These are phyloP conservation scores for Polydrusus cervinus DNA, from an alignment of 2,888 invertebrate genomes.

Conservation along the genomic window DNA sequence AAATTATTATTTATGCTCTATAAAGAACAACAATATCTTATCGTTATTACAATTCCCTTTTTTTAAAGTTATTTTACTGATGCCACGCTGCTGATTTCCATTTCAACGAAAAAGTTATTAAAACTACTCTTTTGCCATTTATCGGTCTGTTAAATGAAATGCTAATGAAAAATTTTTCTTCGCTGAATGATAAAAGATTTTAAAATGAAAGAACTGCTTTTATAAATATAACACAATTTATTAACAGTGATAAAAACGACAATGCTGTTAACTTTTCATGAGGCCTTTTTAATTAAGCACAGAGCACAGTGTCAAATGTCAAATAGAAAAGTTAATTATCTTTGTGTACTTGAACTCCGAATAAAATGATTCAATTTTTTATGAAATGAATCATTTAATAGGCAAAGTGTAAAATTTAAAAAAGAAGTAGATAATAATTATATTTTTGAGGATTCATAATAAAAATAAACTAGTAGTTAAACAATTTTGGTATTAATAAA, in stretches of 20 bases:
- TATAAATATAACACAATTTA: background rate
- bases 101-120: background rate
- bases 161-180: constrained; percentile 10
- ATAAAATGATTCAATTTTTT: constrained; percentile 5
- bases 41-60: too few relatives aligned
- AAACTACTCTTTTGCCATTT: constrained; percentile 11
- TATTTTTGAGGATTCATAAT: background rate
- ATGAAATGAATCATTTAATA: constrained; percentile 6
- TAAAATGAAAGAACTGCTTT: constrained; percentile 2
- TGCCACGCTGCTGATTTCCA: background rate
- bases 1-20: too few relatives aligned
- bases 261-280: background rate
- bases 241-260: constrained; percentile 11
- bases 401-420: background rate
- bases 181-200: background rate
- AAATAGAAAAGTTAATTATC: constrained; percentile 45
- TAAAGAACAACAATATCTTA: too few relatives aligned
- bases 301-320: constrained; percentile 43
- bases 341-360: background rate
- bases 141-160: constrained; percentile 14
- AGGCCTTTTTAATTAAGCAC: constrained; percentile 36
- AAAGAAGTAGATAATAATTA: too few relatives aligned
- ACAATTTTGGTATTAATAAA: background rate
- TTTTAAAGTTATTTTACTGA: too few relatives aligned
- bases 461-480: background rate